These are phyloP conservation scores for Thunnus maccoyii DNA, from an alignment of 2,113 vertebrate genomes.

Conservation along the genomic window DNA sequence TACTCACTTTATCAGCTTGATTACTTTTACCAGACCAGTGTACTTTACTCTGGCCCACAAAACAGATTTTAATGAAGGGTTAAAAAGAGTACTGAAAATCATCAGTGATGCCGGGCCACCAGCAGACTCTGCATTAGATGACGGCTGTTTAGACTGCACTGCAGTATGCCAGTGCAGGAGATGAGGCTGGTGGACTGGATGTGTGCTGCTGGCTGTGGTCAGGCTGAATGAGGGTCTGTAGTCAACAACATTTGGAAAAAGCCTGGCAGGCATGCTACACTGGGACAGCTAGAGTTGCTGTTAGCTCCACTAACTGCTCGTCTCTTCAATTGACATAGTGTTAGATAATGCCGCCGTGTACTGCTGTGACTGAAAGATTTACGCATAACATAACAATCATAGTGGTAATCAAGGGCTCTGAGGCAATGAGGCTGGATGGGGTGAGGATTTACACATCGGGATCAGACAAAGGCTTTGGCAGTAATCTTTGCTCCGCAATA, in stretches of 20 bases:
- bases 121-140: slow-evolving; percentile 56
- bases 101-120: slow-evolving; percentile 59
- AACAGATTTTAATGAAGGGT: slow-evolving; percentile 42
- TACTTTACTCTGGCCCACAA: slow-evolving; percentile 25
- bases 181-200: slow-evolving; percentile 57
- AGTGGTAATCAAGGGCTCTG: slow-evolving; percentile 40
- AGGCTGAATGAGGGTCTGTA: slow-evolving; percentile 55
- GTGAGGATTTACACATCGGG: slow-evolving; percentile 51
- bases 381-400: slow-evolving; percentile 40
- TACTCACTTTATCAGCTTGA: slow-evolving; percentile 32
- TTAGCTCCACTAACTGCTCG: slow-evolving; percentile 47
- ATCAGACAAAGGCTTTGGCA: slow-evolving; percentile 52
- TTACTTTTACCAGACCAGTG: slow-evolving; percentile 4
- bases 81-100: slow-evolving; percentile 39
- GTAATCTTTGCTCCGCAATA: slow-evolving; percentile 20
- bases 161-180: slow-evolving; percentile 56
- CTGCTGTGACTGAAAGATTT: slow-evolving; percentile 51
- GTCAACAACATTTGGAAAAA: slow-evolving; percentile 76
- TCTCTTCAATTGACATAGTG: slow-evolving; percentile 62
- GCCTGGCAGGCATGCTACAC: slow-evolving; percentile 72
- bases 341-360: slow-evolving; percentile 42
- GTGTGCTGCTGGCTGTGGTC: slow-evolving; percentile 58
- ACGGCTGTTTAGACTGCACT: slow-evolving; percentile 68
- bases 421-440: slow-evolving; percentile 32
- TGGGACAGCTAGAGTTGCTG: slow-evolving; percentile 46